Evolutionary conservation across 2,888 invertebrate genomes (phyloP), one percentile per base, ranked within the genome.

Genomic region (Acrobasis repandana): DNA sequence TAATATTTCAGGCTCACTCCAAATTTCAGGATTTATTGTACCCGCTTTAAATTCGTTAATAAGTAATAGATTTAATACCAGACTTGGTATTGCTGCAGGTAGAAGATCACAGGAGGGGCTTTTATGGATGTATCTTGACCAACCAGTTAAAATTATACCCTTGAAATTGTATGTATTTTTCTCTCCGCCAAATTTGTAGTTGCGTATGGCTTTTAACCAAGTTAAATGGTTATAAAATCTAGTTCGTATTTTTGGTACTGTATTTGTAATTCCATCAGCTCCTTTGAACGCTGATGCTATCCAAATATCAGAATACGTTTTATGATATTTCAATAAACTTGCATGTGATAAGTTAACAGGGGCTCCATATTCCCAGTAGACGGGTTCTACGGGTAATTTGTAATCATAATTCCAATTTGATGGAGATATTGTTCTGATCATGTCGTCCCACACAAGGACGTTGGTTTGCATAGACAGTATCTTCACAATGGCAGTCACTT

Each of bases 261-360:
- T 90, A 61, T 92, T 86, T 5, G 82, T 83, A 0, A 77, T 76
- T 0, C 93, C 93, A 52, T 94, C 94, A 0, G 95, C 95, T 0
- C 97, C 98, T 90, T 97, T 98, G 76, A 95, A 98, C 0, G 97
- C 97, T 63, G 96, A 95, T 0, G 96, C 97, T 50, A 96, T 93
- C 97, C 97, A 97, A 20, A 97, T 87, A 46, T 93, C 93, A 1
- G 93, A 86, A 82, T 97, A 97, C 10, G 72, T 75, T 33, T 68
- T 74, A 46, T 83, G 81, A 56, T 88, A 84, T 36, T 77, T 75
- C 5, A 74, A 69, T 11, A 89, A 63, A 49, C 73, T 71, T 0
- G 56, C 80, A 67, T 80, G 92, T 72, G 76, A 79, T 52, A 70
- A 74, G 5, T 65, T 61, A 6, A 76, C 18, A 3, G 72, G 88